These are phyloP conservation scores for Poeciliopsis paucimaculata DNA, from an alignment of 2,797 vertebrate genomes.

Conservation along the genomic window DNA sequence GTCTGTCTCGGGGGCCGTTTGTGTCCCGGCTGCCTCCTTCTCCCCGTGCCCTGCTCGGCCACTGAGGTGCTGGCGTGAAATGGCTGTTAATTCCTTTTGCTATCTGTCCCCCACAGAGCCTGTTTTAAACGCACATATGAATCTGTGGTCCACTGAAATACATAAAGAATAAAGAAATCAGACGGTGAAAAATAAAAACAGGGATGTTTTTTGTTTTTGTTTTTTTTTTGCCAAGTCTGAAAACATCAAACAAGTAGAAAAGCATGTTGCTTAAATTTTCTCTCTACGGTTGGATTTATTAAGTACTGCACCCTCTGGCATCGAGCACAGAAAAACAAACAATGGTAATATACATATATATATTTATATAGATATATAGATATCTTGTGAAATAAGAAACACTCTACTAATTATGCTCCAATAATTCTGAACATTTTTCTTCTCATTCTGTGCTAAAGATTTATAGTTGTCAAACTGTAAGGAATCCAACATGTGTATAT, in stretches of 20 bases:
- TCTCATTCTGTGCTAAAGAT: slow-evolving; percentile 16
- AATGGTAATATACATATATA: slow-evolving; percentile 22
- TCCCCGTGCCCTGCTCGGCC: slow-evolving; percentile 66
- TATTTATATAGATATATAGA: neutral
- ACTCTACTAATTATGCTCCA: neutral
- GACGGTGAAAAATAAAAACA: slow-evolving; percentile 39
- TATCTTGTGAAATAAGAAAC: slow-evolving; percentile 42
- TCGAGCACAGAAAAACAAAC: slow-evolving; percentile 44
- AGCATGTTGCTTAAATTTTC: slow-evolving; percentile 62
- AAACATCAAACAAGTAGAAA: slow-evolving; percentile 81
- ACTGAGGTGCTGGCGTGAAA: slow-evolving; percentile 78
- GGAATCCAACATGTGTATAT: slow-evolving; percentile 16
- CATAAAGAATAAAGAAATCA: slow-evolving; percentile 52
- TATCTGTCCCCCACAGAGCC: slow-evolving; percentile 82
- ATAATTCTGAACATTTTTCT: neutral
- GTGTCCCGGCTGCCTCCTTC: slow-evolving; percentile 59
- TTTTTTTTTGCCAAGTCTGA: slow-evolving; percentile 47
- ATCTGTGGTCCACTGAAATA: slow-evolving; percentile 58
- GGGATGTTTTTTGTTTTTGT: slow-evolving; percentile 1
- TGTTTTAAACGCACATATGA: slow-evolving; percentile 77
- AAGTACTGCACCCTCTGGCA: slow-evolving; percentile 66
- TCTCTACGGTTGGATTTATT: slow-evolving; percentile 71
- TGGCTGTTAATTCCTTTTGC: slow-evolving; percentile 81
- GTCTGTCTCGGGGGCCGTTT: slow-evolving; percentile 72
- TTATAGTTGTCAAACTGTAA: slow-evolving; percentile 26